Base-by-base conservation (phyloP, 1,140 invertebrate genomes). In the Orchesella cincta region DNA sequence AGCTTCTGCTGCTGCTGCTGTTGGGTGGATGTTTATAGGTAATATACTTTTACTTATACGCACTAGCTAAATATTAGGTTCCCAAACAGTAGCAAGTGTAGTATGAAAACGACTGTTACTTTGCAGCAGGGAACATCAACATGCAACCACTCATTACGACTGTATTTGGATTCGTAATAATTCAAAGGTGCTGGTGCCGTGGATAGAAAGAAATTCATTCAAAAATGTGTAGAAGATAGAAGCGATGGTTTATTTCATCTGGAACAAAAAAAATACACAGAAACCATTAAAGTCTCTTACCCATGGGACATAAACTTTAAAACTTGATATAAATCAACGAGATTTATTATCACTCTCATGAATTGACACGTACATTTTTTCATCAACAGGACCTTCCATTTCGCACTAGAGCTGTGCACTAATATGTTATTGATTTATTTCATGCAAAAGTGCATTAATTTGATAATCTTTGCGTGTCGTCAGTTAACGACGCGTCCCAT, bases 321-420 rank as follows among this genome's bases (percentile, higher is more conserved):
- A 57, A 18, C 52, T 57, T n/a, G 14, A 57, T 57, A 57, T 57
- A 57, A 57, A 57, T 57, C 52, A 57, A 57, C 14, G 12, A 57
- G 52, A 57, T 57, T 57, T 57, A 57, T 57, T 57, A 18, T n/a
- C 52, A 57, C 23, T 57, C 23, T 57, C 8, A 8, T 57, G 23
- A 46, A 46, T 46, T 46, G 39, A 46, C 39, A 46, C 18, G 5
- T 18, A 46, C 39, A 18, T 46, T 46, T 46, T 46, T 46, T 18
- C 5, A 46, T n/a, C n/a, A 46, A 46, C 18, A 5, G 39, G 39
- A 46, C 39, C 5, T 46, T 5, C 5, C 5, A 46, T 46, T 18
- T 46, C 18, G n/a, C n/a, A n/a, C n/a, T n/a, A n/a, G n/a, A n/a
- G n/a, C n/a, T n/a, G n/a, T n/a, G n/a, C n/a, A n/a, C n/a, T 18